These are phyloP conservation scores for Tragelaphus eurycerus DNA, from an alignment of 2,797 vertebrate species.

Conservation along the genomic window DNA sequence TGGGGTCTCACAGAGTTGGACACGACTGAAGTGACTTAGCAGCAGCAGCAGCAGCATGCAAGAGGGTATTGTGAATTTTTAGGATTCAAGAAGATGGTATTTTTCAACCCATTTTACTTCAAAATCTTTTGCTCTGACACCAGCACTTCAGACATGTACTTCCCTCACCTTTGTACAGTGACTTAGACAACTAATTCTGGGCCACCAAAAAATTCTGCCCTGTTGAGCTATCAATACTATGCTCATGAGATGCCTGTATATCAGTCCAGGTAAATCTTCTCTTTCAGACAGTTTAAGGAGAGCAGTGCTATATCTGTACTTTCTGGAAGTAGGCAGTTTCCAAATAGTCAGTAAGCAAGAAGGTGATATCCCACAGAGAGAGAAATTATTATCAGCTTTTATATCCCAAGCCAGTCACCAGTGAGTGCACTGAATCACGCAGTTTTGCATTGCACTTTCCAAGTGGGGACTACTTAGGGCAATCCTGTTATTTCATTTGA, in stretches of 20 bases:
- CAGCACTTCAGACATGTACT: background rate
- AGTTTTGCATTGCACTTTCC: conserved; percentile 46
- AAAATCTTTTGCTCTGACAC: background rate
- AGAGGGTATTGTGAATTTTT: background rate
- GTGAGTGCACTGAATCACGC: background rate
- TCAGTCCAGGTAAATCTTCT: background rate
- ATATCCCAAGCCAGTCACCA: background rate
- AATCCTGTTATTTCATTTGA: conserved; percentile 66
- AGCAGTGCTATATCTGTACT: background rate
- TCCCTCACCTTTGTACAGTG: background rate
- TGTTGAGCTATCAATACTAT: background rate
- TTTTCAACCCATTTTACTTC: background rate
- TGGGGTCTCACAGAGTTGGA: too few relatives aligned
- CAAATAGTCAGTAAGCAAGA: background rate
- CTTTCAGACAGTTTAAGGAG: background rate
- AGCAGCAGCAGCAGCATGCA: too few relatives aligned
- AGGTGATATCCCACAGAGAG: background rate
- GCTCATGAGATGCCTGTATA: background rate
- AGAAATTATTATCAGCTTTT: background rate
- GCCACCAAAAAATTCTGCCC: background rate
- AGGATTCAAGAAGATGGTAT: background rate
- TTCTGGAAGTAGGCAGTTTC: background rate
- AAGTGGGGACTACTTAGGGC: conserved; percentile 14
- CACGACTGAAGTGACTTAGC: too few relatives aligned
- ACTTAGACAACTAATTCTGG: background rate